Evolutionary conservation across 1,140 invertebrate species (phyloP), one percentile per base, ranked within the genome.

Genomic region (Drosophila ficusphila): DNA sequence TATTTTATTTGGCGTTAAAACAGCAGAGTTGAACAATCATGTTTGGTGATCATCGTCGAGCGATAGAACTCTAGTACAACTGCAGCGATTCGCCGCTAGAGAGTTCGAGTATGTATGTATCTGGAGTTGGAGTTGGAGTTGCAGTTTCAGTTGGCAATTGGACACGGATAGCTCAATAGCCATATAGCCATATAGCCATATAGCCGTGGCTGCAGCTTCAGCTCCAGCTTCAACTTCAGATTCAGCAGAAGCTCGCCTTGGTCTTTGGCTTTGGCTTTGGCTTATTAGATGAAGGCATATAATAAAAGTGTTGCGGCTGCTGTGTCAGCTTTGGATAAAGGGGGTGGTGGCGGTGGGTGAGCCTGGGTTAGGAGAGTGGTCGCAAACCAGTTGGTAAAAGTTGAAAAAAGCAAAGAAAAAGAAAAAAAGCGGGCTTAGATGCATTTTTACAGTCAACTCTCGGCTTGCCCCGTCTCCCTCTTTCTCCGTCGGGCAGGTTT

Each of bases 1-100:
- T 86, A 88, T 86, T 86, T 86, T 86, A 82, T 86, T 86, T 86
- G 82, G 82, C 82, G 82, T 86, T 86, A 86, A 86, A 86, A 86
- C 62, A 52, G 62, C 82, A 73, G 72, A 86, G 79, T 78, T 83
- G 79, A 83, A 83, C 72, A 76, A 83, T 83, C 79, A 83, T 83
- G 79, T 83, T 83, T 83, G 79, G 70, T 83, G 79, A 82, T 86
- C 82, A 86, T 79, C 47, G 78, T 78, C 71, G 75, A 60, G 83
- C 76, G 79, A 72, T 68, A 86, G 79, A 83, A 83, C 79, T 25
- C 0, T 29, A 9, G 27, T 8, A 34, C 75, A 51, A 78, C 69
- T 36, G 54, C 54, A 16, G 12, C 11, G 41, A 79, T 47, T 36
- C 31, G 18, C 18, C 4, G 7, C 16, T 0, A 49, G n/a, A 27